Percentiles rank a stretch among this genome's conserved stretches.
Conservation (phyloP, 2,113 vertebrate genomes). For the Caranx melampygus region DNA sequence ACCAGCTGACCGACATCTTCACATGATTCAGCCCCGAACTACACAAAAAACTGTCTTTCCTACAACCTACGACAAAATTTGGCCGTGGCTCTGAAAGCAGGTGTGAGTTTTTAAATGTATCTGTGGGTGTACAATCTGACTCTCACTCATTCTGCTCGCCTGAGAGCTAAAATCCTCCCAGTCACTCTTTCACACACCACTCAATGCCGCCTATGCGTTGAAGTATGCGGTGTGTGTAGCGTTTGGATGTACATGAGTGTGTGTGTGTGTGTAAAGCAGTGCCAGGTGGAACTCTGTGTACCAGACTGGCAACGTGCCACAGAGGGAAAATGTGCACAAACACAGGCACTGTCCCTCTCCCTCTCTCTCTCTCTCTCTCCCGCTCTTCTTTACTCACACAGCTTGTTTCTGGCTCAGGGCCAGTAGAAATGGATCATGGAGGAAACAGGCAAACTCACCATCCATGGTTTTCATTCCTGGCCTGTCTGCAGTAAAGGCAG, state of each 20-base stretch:
- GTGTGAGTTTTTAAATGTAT: conserved; percentile 1
- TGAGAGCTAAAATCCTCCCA: conserved; percentile 43
- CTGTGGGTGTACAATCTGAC: conserved; percentile 31
- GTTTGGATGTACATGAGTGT: conserved; percentile 6
- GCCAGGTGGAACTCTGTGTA: conserved; percentile 69
- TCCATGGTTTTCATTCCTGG: conserved; percentile 33
- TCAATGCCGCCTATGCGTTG: conserved; percentile 54
- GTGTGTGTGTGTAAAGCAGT: conserved; percentile 39
- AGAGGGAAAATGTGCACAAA: conserved; percentile 61
- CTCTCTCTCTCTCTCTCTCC: conserved; percentile 11
- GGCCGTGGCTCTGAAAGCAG: conserved; percentile 20
- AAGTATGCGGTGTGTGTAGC: conserved; percentile 32
- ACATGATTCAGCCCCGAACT: background rate
- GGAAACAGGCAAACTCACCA: conserved; percentile 52
- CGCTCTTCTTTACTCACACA: conserved; percentile 44
- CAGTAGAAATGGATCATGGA: conserved; percentile 54
- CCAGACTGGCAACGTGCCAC: conserved; percentile 41
- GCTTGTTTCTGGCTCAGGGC: conserved; percentile 46
- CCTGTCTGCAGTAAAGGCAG: conserved; percentile 19
- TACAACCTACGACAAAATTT: conserved; percentile 6
- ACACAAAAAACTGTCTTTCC: background rate
- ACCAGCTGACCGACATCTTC: too few relatives aligned
- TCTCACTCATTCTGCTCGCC: conserved; percentile 31
- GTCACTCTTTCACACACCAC: conserved; percentile 39
- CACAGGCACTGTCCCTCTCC: conserved; percentile 34